Percentiles rank a stretch among this genome's conserved stretches.
Conservation (phyloP, 2,113 vertebrate species). For the Catharus minimus region DNA sequence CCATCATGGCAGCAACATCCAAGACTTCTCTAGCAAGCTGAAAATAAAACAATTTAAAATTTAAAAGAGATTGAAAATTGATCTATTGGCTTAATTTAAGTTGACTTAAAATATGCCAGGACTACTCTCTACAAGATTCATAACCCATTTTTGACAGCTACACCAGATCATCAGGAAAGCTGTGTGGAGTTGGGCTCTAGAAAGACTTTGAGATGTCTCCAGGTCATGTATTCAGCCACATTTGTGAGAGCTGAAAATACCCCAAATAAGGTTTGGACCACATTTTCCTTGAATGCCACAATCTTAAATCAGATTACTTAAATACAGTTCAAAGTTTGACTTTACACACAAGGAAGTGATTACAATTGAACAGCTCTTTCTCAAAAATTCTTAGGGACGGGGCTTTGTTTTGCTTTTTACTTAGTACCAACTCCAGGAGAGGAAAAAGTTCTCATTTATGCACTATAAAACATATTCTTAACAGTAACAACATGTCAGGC, state of each 20-base stretch:
- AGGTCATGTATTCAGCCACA: background rate
- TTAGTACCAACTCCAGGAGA: background rate
- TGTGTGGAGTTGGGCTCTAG: background rate
- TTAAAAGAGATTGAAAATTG: background rate
- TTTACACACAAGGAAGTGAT: background rate
- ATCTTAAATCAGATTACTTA: background rate
- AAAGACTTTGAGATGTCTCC: background rate
- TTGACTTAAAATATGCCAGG: background rate
- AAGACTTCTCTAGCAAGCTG: constrained; percentile 96
- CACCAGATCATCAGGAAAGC: background rate
- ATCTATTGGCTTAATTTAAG: background rate
- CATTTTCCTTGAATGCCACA: background rate
- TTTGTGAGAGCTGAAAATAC: background rate
- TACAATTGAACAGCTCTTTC: background rate
- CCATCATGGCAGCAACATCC: constrained; percentile 93
- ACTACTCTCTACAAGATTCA: background rate
- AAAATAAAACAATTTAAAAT: background rate
- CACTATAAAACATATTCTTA: background rate
- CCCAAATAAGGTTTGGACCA: background rate
- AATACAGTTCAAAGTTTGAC: background rate
- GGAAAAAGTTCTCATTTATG: background rate
- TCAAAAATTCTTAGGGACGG: background rate
- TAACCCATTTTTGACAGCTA: background rate
- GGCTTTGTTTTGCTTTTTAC: background rate
- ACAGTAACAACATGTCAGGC: background rate